phyloP scores from a whole-genome alignment of 2,888 invertebrate genomes.

The Bursaphelenchus okinawaensis region DNA sequence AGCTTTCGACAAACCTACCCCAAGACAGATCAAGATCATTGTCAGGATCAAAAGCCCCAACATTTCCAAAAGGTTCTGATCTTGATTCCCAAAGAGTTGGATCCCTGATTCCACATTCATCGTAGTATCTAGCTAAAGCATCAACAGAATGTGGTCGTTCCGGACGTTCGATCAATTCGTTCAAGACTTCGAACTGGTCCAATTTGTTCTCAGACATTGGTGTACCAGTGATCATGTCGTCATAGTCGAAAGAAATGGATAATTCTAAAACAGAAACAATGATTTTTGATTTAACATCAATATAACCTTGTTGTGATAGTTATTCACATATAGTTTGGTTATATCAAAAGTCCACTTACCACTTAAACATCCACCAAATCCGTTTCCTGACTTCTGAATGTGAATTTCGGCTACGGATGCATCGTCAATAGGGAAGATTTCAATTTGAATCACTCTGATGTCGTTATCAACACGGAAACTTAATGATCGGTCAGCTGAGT shows the following conservation, averaged over 20 bases:
- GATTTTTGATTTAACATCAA: background rate
- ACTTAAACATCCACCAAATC: background rate
- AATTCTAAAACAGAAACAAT: background rate
- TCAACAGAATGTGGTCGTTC: background rate
- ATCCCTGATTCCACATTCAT: background rate
- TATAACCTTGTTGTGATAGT: no score
- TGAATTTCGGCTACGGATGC: background rate
- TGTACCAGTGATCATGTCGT: background rate
- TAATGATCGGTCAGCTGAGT: background rate
- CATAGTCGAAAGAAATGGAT: background rate
- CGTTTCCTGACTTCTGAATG: background rate
- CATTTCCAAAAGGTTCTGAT: background rate
- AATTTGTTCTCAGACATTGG: background rate
- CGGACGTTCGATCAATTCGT: background rate
- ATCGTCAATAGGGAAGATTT: background rate
- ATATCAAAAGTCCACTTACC: no score
- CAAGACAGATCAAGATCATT: background rate
- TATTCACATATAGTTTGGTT: no score
- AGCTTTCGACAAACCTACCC: no score
- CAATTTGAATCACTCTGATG: background rate
- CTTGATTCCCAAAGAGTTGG: background rate
- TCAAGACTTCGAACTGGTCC: background rate
- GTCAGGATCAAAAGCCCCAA: background rate
- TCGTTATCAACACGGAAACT: background rate
- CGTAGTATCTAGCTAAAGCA: background rate